phyloP scores from a whole-genome alignment of 2,113 vertebrate species.

The Carassius auratus region DNA sequence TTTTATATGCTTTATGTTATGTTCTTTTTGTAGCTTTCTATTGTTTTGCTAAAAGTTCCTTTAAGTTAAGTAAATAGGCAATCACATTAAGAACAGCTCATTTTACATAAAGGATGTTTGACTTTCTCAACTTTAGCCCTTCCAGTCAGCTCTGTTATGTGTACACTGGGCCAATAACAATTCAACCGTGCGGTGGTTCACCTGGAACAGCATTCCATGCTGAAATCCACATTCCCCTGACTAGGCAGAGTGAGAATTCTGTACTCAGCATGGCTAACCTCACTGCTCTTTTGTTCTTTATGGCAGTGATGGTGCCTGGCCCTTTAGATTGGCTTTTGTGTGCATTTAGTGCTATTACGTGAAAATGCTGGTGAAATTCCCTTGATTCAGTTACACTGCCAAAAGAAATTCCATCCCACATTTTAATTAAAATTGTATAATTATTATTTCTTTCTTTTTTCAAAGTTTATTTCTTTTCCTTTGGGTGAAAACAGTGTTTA shows the following conservation, averaged over 20 bases:
- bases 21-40: not conserved
- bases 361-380: not conserved
- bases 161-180: not conserved
- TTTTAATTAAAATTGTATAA: not conserved
- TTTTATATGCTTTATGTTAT: not conserved
- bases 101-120: not conserved
- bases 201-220: constrained; percentile 20
- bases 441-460: not conserved
- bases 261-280: constrained; percentile 50
- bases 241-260: constrained; percentile 46
- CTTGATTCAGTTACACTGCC: too few relatives aligned
- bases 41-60: too few relatives aligned
- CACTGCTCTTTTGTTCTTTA: constrained; percentile 46
- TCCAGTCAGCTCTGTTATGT: not conserved
- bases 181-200: not conserved
- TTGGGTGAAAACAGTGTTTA: not conserved
- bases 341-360: constrained; percentile 34
- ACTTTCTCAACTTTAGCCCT: not conserved
- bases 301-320: constrained; percentile 7
- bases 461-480: not conserved
- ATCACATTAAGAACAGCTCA: not conserved
- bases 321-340: constrained; percentile 25
- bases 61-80: not conserved
- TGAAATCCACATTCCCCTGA: constrained; percentile 43
- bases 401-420: too few relatives aligned